These are phyloP conservation scores for Eupristina koningsbergeri DNA, from an alignment of 1,140 invertebrate genomes.

Conservation along the genomic window DNA sequence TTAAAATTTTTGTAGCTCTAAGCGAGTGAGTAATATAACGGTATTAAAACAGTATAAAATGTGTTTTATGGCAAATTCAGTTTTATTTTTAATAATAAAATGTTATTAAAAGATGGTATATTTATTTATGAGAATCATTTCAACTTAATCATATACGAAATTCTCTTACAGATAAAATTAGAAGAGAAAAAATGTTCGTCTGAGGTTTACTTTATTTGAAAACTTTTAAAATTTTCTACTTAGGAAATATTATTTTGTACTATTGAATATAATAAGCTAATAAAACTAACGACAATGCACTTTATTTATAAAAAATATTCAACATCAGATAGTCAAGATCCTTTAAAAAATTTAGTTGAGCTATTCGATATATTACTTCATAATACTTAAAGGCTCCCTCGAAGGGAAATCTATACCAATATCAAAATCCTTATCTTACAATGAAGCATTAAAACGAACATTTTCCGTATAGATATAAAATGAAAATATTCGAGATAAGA, in stretches of 20 bases:
- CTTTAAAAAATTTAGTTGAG: not conserved
- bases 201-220: no score
- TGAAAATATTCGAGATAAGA: slow-evolving; percentile 19
- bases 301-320: not conserved
- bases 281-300: not conserved
- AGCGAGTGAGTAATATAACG: no score
- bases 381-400: not conserved
- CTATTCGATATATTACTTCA: not conserved
- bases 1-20: no score
- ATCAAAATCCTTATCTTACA: not conserved
- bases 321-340: not conserved
- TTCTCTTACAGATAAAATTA: no score
- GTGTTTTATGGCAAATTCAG: no score
- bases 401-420: not conserved
- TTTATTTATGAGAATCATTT: no score
- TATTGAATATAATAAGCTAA: not conserved
- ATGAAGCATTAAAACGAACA: slow-evolving; percentile 8
- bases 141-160: no score
- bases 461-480: slow-evolving; percentile 1
- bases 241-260: not conserved
- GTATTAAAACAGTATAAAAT: no score
- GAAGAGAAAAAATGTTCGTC: no score
- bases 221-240: not conserved
- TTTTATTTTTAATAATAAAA: no score
- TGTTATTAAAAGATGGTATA: no score